phyloP scores from a whole-genome alignment of 2,797 vertebrate genomes.

The Pterois miles region DNA sequence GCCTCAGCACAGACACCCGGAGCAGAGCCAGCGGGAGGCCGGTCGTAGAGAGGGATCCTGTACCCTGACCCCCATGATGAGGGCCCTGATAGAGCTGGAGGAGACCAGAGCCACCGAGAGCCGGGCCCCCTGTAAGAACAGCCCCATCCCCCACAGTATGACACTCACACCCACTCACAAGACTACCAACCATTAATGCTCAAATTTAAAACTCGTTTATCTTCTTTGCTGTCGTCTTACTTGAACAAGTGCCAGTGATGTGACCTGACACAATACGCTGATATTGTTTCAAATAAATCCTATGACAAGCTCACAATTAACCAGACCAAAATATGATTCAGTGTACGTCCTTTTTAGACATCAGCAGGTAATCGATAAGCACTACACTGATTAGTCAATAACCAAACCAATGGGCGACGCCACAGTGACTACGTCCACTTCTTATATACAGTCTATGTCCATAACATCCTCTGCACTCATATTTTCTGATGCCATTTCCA shows the following conservation, averaged over 20 bases:
- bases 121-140: conserved; percentile 83
- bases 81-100: conserved; percentile 91
- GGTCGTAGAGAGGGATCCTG: conserved; percentile 70
- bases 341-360: too few species aligned
- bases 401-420: too few species aligned
- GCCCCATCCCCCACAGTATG: conserved; percentile 56
- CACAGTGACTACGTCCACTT: too few species aligned
- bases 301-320: too few species aligned
- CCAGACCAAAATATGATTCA: too few species aligned
- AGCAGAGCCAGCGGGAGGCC: conserved; percentile 53
- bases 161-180: conserved; percentile 13
- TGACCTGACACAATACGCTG: neutral
- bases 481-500: too few species aligned
- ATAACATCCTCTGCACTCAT: too few species aligned
- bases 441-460: too few species aligned
- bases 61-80: conserved; percentile 88
- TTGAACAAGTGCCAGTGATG: neutral
- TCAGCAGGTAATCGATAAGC: too few species aligned
- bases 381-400: too few species aligned
- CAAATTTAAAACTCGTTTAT: neutral
- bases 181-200: neutral
- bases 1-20: conserved; percentile 51
- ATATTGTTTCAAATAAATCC: neutral
- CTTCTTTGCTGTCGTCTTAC: neutral
- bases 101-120: conserved; percentile 89